Conservation (phyloP, 2,113 vertebrate species). For the Tapirus terrestris region DNA sequence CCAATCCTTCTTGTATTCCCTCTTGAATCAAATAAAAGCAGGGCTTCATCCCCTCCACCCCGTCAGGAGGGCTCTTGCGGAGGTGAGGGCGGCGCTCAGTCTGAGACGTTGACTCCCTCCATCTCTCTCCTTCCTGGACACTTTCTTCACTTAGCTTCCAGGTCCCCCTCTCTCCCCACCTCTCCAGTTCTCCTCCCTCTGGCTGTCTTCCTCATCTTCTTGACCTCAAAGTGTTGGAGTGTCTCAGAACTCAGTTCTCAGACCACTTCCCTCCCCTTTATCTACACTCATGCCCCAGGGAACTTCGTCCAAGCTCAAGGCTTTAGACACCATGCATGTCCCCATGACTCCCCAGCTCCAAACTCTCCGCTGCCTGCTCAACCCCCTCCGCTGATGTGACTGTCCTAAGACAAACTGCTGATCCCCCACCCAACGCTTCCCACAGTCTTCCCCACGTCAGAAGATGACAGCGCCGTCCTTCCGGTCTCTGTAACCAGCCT, state of each 20-base stretch:
- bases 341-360: not conserved
- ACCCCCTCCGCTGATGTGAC: not conserved
- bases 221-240: not conserved
- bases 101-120: not conserved
- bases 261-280: not conserved
- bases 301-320: not conserved
- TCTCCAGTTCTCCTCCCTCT: not conserved
- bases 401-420: not conserved
- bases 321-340: not conserved
- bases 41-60: not conserved
- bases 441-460: not conserved
- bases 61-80: not conserved
- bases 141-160: not conserved
- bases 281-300: not conserved
- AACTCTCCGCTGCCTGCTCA: not conserved
- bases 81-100: not conserved
- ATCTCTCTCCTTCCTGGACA: not conserved
- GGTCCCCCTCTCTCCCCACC: not conserved
- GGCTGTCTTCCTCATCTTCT: not conserved
- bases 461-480: not conserved
- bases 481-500: not conserved
- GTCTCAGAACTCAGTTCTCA: not conserved
- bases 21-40: not conserved
- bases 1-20: not conserved
- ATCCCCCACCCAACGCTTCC: not conserved